phyloP scores from a whole-genome alignment of 53 echinoderm and acorn worm genomes.

The Glandiceps talaboti region DNA sequence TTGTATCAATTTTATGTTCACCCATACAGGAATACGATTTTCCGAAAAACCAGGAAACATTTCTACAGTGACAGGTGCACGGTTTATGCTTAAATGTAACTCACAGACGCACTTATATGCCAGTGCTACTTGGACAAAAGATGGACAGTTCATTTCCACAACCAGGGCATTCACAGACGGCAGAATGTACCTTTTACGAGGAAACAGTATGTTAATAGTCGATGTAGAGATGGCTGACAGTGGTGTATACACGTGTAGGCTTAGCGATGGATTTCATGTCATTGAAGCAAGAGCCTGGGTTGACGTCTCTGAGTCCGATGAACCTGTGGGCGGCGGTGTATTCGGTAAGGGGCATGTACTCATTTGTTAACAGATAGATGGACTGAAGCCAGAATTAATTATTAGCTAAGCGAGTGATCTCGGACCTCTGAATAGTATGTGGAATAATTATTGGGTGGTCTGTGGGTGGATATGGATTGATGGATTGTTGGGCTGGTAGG shows the following conservation, averaged over 20 bases:
- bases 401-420: too few relatives aligned
- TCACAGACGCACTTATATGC: slow-evolving; percentile 5
- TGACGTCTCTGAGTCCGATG: slow-evolving; percentile 4
- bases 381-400: too few relatives aligned
- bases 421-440: too few relatives aligned
- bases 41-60: slow-evolving; percentile 3
- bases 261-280: not conserved
- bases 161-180: slow-evolving; percentile 23
- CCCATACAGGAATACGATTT: not conserved
- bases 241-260: slow-evolving; percentile 44
- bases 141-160: slow-evolving; percentile 14
- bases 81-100: slow-evolving; percentile 15
- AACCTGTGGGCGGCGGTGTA: too few relatives aligned
- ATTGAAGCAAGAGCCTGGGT: not conserved
- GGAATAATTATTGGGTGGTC: too few relatives aligned
- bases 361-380: too few relatives aligned
- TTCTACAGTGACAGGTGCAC: slow-evolving; percentile 16
- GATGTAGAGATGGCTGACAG: slow-evolving; percentile 46
- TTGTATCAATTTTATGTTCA: too few relatives aligned
- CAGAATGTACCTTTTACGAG: slow-evolving; percentile 47
- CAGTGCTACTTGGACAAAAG: slow-evolving; percentile 25
- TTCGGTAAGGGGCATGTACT: too few relatives aligned
- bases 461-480: too few relatives aligned
- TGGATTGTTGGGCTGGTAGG: too few relatives aligned
- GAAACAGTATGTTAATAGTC: slow-evolving; percentile 47